Percentiles rank a stretch among this genome's conserved stretches.
Conservation (phyloP, 2,113 vertebrate genomes). For the Galbula dea region DNA sequence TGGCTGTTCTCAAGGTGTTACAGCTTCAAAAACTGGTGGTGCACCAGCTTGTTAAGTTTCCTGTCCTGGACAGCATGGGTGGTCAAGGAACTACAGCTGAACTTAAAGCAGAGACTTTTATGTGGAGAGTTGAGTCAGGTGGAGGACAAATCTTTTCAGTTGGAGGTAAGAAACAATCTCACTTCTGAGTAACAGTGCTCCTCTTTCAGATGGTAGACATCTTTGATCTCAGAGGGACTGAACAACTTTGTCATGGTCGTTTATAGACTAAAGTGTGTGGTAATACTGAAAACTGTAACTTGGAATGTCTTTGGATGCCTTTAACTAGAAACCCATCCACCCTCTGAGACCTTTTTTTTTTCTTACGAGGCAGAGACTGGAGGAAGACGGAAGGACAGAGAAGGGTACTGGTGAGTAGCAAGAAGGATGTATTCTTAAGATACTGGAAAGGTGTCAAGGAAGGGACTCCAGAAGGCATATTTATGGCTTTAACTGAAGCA, state of each 20-base stretch:
- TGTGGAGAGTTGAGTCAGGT: rapidly evolving
- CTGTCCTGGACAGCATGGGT: neutral
- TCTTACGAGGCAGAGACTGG: neutral
- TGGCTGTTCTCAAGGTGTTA: neutral
- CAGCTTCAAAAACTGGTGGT: neutral
- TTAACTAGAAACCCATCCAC: neutral
- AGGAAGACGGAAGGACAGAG: neutral
- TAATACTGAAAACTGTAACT: neutral
- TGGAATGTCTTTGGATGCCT: neutral
- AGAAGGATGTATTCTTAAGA: neutral
- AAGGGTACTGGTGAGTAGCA: neutral
- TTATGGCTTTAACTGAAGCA: neutral
- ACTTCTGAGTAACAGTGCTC: neutral
- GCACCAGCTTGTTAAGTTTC: neutral
- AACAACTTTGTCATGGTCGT: neutral
- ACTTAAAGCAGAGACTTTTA: neutral
- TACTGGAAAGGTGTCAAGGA: neutral
- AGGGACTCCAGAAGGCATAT: neutral
- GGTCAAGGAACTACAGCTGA: neutral
- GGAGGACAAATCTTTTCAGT: neutral
- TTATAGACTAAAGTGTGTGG: neutral
- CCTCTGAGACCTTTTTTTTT: neutral
- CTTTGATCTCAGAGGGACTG: neutral
- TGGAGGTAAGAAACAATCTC: neutral
- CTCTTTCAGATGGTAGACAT: neutral